Evolutionary conservation across 2,113 vertebrate species (phyloP).

Genomic region (Hiodon alosoides): DNA sequence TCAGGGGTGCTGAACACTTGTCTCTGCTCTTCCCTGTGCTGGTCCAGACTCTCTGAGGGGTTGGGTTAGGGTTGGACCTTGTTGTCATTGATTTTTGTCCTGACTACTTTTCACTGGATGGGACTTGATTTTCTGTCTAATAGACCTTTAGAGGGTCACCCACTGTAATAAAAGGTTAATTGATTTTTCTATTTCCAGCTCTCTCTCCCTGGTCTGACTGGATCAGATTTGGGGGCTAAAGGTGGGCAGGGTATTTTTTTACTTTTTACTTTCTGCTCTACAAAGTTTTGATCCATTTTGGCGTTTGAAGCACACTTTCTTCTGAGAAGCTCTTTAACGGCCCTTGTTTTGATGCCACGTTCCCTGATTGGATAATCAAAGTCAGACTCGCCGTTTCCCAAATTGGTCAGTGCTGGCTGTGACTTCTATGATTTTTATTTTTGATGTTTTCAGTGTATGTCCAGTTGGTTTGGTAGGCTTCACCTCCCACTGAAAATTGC

Average conservation of each 20-base stretch:
- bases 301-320: not conserved
- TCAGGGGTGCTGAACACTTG: slow-evolving; percentile 91
- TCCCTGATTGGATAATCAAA: not conserved
- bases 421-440: not conserved
- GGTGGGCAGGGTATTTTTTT: too few relatives aligned
- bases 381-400: not conserved
- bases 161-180: too few relatives aligned
- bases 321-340: not conserved
- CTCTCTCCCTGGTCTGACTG: too few relatives aligned
- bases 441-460: not conserved
- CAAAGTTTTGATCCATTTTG: not conserved
- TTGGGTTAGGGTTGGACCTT: not conserved
- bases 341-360: not conserved
- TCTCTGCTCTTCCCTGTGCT: slow-evolving; percentile 92
- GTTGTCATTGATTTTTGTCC: not conserved
- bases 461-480: not conserved
- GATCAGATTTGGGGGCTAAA: not conserved
- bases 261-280: not conserved
- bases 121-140: too few relatives aligned
- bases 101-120: not conserved
- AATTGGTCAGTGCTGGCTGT: not conserved
- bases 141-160: too few relatives aligned
- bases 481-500: not conserved
- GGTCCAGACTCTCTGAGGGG: slow-evolving; percentile 82
- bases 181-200: too few relatives aligned